Conservation (phyloP, 1,140 invertebrate species). For the Cryptotermes secundus region DNA sequence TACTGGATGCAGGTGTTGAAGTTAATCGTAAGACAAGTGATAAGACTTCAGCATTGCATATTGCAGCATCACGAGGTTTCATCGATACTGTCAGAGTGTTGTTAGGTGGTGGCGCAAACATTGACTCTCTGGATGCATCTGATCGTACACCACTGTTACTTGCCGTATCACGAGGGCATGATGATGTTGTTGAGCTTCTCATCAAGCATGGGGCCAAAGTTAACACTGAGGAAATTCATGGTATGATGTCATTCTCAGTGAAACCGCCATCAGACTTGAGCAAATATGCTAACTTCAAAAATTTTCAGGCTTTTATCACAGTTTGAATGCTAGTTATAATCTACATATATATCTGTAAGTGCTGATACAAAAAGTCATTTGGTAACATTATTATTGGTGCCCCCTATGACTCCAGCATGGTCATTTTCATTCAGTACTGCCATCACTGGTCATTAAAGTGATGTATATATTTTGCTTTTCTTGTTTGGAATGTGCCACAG, state of each 20-base stretch:
- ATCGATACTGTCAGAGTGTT: slow-evolving; percentile 57
- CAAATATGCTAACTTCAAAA: background rate
- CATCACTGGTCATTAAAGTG: too few species aligned
- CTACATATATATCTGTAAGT: too few species aligned
- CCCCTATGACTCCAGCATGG: too few species aligned
- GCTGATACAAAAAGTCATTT: too few species aligned
- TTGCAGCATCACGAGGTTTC: slow-evolving; percentile 53
- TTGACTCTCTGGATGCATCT: slow-evolving; percentile 56
- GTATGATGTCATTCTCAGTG: slow-evolving; percentile 37
- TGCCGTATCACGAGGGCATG: slow-evolving; percentile 51
- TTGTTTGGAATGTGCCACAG: too few species aligned
- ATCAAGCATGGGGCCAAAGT: slow-evolving; percentile 55
- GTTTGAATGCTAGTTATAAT: background rate
- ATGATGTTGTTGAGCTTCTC: slow-evolving; percentile 51
- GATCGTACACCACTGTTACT: slow-evolving; percentile 58
- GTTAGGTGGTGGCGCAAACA: slow-evolving; percentile 56
- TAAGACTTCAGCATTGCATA: slow-evolving; percentile 50
- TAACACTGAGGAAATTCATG: slow-evolving; percentile 59
- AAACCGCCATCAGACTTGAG: background rate
- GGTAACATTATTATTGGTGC: too few species aligned
- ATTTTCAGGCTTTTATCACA: background rate
- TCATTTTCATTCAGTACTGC: too few species aligned
- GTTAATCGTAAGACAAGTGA: slow-evolving; percentile 45
- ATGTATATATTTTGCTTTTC: too few species aligned
- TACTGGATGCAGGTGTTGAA: slow-evolving; percentile 42